Conservation (phyloP, 2,888 invertebrate species). For the Caprella mutica region DNA sequence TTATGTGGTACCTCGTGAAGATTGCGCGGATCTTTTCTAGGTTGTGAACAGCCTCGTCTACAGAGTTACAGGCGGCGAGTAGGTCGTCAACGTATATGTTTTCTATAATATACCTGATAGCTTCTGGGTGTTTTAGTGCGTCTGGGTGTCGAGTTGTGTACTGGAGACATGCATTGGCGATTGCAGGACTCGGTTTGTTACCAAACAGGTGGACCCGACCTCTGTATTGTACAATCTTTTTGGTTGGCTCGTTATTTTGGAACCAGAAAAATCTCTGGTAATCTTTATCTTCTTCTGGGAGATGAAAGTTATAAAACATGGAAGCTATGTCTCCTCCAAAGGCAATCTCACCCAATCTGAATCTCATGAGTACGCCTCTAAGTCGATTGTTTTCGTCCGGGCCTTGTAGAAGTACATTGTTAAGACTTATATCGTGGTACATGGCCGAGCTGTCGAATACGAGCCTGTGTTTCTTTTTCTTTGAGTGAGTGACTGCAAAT, state of each 20-base stretch:
- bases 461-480: neutral
- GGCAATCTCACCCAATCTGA: neutral
- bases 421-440: neutral
- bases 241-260: neutral
- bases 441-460: slow-evolving; percentile 2
- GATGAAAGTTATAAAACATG: neutral
- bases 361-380: neutral
- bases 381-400: slow-evolving; percentile 6
- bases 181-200: neutral
- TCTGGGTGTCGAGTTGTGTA: too few species aligned
- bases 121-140: too few species aligned
- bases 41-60: too few species aligned
- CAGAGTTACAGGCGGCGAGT: too few species aligned
- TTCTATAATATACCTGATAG: too few species aligned
- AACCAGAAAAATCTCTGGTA: neutral
- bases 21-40: too few species aligned
- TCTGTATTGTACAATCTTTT: neutral
- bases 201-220: neutral
- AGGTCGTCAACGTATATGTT: too few species aligned
- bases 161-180: too few species aligned
- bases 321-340: neutral
- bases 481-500: neutral
- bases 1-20: too few species aligned
- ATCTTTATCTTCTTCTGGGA: neutral
- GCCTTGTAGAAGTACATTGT: neutral